Base-by-base conservation (phyloP, 2,113 vertebrate species). In the Myiozetetes cayanensis region DNA sequence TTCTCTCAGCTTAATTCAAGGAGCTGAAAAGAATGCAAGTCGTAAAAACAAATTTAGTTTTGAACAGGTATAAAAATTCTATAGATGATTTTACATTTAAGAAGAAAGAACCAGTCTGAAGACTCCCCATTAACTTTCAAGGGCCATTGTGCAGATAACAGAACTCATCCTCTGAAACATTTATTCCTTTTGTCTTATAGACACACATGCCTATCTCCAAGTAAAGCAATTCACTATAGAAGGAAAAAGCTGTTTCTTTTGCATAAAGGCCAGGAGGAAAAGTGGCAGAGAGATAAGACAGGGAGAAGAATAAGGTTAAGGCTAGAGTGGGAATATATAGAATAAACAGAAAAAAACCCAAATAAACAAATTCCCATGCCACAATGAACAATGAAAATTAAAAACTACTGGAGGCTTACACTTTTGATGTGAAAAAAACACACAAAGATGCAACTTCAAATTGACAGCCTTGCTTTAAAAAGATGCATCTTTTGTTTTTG, bases 121-220 rank as follows among this genome's bases (percentile, higher is more conserved):
- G 79, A 87, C 5, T 96, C n/a, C 62, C 94, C 95, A 95, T 97
- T 96, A 95, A 92, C 90, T 96, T 97, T 94, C 85, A 94, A 95
- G 73, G 89, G 73, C 71, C 41, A 80, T 97, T 97, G 94, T 76
- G 78, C 68, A 96, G 78, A 89, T 94, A 96, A 96, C 95, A 66
- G 47, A 85, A 95, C 39, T 90, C 44, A 87, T 94, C n/a, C 67
- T 75, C 50, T 82, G 43, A 94, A 85, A 76, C 47, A 90, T 81
- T 91, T 93, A 71, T 91, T 94, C 77, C 82, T 89, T 67, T 87
- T 83, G 55, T 90, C 82, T 85, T 85, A 67, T 10, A 93, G 87
- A 68, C 37, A 67, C 52, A 85, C 41, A 31, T 76, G 56, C n/a
- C 50, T 83, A 24, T 94, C 72, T 81, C 58, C 71, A 61, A 87